Conservation (phyloP, 2,797 vertebrate genomes). For the Amazona ochrocephala region DNA sequence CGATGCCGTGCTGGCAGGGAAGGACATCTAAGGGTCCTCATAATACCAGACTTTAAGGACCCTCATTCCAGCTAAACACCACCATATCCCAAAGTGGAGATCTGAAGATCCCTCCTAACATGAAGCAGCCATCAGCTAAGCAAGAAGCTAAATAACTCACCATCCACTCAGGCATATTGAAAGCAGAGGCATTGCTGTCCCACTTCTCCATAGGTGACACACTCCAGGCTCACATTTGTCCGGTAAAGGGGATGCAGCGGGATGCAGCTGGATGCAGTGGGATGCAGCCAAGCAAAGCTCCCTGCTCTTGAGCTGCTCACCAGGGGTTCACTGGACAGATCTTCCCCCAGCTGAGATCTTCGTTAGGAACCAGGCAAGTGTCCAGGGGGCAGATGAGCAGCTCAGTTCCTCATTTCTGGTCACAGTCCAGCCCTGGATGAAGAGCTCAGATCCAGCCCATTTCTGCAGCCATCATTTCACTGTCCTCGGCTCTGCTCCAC, state of each 20-base stretch:
- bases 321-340: not conserved
- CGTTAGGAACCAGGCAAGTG: not conserved
- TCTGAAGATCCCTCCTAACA: fast-evolving
- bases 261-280: not conserved
- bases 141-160: slow-evolving; percentile 68
- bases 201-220: slow-evolving; percentile 66
- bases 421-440: not conserved
- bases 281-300: not conserved
- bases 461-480: fast-evolving
- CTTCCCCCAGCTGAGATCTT: not conserved
- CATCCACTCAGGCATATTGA: slow-evolving; percentile 82
- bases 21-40: not conserved
- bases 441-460: not conserved
- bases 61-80: not conserved
- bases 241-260: not conserved
- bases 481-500: fast-evolving
- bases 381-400: not conserved
- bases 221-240: not conserved
- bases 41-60: not conserved
- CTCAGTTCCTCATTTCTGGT: not conserved
- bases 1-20: not conserved
- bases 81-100: fast-evolving
- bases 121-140: not conserved
- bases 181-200: slow-evolving; percentile 70
- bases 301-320: not conserved